Evolutionary conservation across 1,140 invertebrate genomes (phyloP).

Genomic region (Atta texana): DNA sequence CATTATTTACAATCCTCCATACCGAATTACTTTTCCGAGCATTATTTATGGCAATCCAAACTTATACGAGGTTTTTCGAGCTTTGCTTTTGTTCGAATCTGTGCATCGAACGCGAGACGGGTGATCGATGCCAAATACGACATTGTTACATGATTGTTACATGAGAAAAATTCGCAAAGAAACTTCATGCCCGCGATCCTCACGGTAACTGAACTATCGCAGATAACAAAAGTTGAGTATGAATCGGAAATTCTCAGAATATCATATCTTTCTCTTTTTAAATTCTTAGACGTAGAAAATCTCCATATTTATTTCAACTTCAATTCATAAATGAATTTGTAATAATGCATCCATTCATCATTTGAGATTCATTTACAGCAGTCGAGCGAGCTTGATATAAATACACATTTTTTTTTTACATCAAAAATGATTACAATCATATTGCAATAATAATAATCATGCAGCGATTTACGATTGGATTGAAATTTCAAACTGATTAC

Average conservation of each 20-base stretch:
- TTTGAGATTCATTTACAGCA: background rate
- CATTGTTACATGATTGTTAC: slow-evolving; percentile 48
- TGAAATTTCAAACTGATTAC: slow-evolving; percentile 28
- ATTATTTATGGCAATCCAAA: slow-evolving; percentile 61
- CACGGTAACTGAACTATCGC: slow-evolving; percentile 32
- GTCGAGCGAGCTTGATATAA: background rate
- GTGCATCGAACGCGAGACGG: slow-evolving; percentile 35
- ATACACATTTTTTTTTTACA: background rate
- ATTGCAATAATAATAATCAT: background rate
- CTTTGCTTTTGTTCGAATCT: slow-evolving; percentile 57
- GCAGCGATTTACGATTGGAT: background rate
- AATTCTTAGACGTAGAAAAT: background rate
- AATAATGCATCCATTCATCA: background rate
- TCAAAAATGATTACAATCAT: background rate
- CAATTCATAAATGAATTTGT: background rate
- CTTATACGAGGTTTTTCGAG: slow-evolving; percentile 55
- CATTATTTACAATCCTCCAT: slow-evolving; percentile 62
- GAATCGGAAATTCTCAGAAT: slow-evolving; percentile 24
- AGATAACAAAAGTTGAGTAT: slow-evolving; percentile 26
- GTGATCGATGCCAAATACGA: slow-evolving; percentile 56
- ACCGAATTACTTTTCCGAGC: slow-evolving; percentile 58
- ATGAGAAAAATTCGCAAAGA: slow-evolving; percentile 31
- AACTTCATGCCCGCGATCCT: slow-evolving; percentile 24
- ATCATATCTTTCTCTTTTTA: background rate
- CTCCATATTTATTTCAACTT: background rate